Percentiles rank a stretch among this genome's conserved stretches.
phyloP scores from a whole-genome alignment of 2,888 invertebrate genomes.

The Flexamia atlantica region DNA sequence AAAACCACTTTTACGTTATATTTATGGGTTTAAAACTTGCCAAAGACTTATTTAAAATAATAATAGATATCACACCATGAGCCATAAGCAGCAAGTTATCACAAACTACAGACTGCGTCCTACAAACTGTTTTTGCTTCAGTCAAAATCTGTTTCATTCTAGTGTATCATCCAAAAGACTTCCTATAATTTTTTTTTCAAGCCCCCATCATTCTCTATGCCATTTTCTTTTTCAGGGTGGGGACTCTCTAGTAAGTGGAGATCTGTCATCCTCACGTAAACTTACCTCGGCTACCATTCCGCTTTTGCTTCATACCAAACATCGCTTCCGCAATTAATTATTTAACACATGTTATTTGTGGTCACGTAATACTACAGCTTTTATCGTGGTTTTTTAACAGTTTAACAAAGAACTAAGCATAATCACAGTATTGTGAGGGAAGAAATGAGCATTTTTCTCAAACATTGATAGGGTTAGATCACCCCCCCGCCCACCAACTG shows the following conservation, averaged over 20 bases:
- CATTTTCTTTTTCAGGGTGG: slow-evolving; percentile 79
- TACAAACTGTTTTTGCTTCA: too few species aligned
- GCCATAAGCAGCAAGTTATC: too few species aligned
- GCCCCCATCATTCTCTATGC: background rate
- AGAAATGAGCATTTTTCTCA: background rate
- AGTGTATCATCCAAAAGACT: background rate
- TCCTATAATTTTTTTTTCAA: slow-evolving; percentile 21
- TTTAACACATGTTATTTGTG: slow-evolving; percentile 31
- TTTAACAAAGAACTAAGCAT: background rate
- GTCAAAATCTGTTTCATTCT: background rate
- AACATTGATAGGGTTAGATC: too few species aligned
- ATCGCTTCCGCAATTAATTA: slow-evolving; percentile 19
- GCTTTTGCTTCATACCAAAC: slow-evolving; percentile 15
- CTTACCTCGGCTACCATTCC: slow-evolving; percentile 21
- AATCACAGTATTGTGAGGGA: background rate
- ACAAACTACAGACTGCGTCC: too few species aligned
- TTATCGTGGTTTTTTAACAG: background rate
- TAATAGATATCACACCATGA: too few species aligned
- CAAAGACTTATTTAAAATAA: too few species aligned
- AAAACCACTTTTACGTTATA: too few species aligned
- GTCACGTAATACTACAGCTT: slow-evolving; percentile 3
- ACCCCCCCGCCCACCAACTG: too few species aligned
- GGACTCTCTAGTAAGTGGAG: slow-evolving; percentile 82
- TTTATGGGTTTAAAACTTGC: too few species aligned
- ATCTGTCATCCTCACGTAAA: background rate